Percentiles rank a stretch among this genome's conserved stretches.
Evolutionary conservation across 2,797 vertebrate species (phyloP).

Genomic region (Zalophus californianus): DNA sequence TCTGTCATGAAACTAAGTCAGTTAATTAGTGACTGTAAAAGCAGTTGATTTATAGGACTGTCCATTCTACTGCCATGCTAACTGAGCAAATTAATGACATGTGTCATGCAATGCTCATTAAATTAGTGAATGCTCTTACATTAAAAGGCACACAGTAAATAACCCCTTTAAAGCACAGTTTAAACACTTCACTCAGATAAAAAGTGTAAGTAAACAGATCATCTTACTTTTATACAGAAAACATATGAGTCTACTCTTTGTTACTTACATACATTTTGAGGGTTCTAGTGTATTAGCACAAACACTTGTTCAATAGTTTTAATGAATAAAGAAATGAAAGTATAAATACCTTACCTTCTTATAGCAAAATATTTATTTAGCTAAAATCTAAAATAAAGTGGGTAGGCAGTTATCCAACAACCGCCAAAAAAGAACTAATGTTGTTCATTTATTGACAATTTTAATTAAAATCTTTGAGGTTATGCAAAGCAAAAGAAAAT

Average conservation of each 20-base stretch:
- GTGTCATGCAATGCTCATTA: background rate
- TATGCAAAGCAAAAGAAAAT: background rate
- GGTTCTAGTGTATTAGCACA: background rate
- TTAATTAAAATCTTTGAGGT: background rate
- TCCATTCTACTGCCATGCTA: background rate
- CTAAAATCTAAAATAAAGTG: background rate
- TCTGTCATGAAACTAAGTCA: slow-evolving; percentile 24
- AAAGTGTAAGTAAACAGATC: background rate
- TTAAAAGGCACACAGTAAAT: background rate
- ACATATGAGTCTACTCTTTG: background rate
- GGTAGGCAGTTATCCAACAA: background rate
- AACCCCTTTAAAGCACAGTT: background rate
- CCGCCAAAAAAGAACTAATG: background rate
- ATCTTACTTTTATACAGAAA: background rate
- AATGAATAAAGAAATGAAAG: background rate
- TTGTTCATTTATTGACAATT: background rate
- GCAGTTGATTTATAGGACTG: background rate
- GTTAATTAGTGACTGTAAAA: background rate
- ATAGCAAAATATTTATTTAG: background rate
- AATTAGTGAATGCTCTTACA: background rate
- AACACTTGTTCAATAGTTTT: background rate
- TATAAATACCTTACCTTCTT: background rate
- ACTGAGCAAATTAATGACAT: slow-evolving; percentile 10
- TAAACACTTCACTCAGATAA: background rate
- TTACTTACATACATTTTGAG: background rate